phyloP scores from a whole-genome alignment of 64 coral and sea anemone species.

The Actinia equina region DNA sequence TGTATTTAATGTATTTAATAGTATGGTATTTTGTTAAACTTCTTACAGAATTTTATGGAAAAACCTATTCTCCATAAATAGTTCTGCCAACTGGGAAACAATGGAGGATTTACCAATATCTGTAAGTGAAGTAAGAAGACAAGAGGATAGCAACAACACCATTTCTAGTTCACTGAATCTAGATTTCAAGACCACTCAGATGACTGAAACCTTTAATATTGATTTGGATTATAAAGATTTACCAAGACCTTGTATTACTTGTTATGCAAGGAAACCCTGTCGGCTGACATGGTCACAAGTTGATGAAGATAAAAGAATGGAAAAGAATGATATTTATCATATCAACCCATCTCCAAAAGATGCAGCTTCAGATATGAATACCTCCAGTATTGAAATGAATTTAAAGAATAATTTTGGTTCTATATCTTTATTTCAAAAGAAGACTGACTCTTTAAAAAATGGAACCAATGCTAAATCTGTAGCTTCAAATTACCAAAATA shows the following conservation, averaged over 20 bases:
- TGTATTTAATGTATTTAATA: not conserved
- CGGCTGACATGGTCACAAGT: not conserved
- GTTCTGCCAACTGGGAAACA: constrained; percentile 19
- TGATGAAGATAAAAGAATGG: not conserved
- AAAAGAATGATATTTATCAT: not conserved
- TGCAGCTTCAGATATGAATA: not conserved
- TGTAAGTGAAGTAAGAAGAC: not conserved
- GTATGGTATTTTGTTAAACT: not conserved
- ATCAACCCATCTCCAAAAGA: not conserved
- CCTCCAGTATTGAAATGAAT: not conserved
- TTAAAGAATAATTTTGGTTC: not conserved
- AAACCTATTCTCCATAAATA: not conserved
- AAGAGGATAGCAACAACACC: not conserved
- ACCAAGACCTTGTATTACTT: constrained; percentile 16
- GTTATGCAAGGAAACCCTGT: not conserved
- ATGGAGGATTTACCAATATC: constrained; percentile 46
- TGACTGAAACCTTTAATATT: not conserved
- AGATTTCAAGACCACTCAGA: not conserved
- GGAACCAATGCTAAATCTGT: not conserved
- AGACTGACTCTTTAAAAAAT: not conserved
- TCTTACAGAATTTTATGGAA: not conserved
- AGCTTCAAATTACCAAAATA: not conserved
- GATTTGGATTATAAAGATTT: constrained; percentile 4
- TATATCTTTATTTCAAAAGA: not conserved
- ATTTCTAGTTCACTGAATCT: not conserved